Percentiles rank a stretch among this genome's conserved stretches.
Conservation (phyloP, 2,113 vertebrate genomes). For the Dromas ardeola region DNA sequence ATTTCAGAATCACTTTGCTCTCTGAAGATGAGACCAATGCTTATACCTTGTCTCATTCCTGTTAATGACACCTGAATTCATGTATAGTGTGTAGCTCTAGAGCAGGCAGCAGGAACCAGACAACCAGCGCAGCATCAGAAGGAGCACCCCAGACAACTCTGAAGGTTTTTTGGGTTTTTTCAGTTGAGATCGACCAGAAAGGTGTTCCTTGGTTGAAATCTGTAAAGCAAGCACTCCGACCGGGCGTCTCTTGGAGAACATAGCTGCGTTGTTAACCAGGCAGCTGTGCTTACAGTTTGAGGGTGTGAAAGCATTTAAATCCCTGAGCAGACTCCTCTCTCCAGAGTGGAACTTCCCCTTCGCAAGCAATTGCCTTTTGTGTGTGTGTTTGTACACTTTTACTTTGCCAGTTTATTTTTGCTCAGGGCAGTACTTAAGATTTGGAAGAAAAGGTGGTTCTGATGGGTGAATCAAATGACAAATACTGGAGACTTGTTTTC, state of each 20-base stretch:
- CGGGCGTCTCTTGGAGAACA: accelerated
- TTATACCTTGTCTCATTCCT: neutral
- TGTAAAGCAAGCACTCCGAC: neutral
- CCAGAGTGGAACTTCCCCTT: neutral
- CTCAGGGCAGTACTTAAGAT: neutral
- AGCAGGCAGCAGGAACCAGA: neutral
- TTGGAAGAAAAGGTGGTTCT: neutral
- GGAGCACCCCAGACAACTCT: neutral
- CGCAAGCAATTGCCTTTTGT: neutral
- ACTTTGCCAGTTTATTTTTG: slow-evolving; percentile 7
- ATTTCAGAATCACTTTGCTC: neutral
- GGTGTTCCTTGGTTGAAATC: neutral
- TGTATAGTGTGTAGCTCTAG: neutral
- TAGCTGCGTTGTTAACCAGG: accelerated
- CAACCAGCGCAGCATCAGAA: neutral
- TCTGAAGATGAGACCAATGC: neutral
- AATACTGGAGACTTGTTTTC: neutral
- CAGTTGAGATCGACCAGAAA: neutral
- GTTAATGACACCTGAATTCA: neutral
- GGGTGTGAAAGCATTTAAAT: neutral
- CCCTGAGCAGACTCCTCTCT: neutral
- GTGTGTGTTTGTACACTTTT: neutral
- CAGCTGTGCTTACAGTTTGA: neutral
- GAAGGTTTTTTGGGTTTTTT: neutral
- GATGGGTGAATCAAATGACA: neutral